Conservation (phyloP, 1,140 invertebrate species). For the Pseudomyrmex sp. region DNA sequence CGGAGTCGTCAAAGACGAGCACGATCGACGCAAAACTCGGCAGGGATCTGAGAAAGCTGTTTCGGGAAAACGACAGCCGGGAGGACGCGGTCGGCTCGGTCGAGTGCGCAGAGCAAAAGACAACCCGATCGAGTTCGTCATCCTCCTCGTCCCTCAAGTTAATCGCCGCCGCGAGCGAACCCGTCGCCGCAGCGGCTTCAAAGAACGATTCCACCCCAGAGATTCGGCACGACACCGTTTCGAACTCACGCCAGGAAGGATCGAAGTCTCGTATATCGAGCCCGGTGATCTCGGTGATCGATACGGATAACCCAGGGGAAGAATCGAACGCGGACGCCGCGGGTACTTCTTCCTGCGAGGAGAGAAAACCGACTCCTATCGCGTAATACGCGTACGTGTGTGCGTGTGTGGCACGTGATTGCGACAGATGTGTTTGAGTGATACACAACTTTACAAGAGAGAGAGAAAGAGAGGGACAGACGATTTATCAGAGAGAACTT, state of each 20-base stretch:
- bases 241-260: slow-evolving; percentile 50
- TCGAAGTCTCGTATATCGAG: slow-evolving; percentile 64
- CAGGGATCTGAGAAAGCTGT: slow-evolving; percentile 72
- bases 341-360: neutral
- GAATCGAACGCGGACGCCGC: slow-evolving; percentile 2
- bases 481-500: neutral
- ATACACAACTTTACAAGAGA: slow-evolving; percentile 4
- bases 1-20: slow-evolving; percentile 73
- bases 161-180: slow-evolving; percentile 10
- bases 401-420: slow-evolving; percentile 9
- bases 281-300: slow-evolving; percentile 61
- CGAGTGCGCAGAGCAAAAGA: slow-evolving; percentile 60
- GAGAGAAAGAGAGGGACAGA: neutral
- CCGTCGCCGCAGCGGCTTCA: neutral
- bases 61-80: slow-evolving; percentile 64
- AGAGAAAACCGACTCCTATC: slow-evolving; percentile 45
- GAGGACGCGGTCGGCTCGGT: slow-evolving; percentile 47
- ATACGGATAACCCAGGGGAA: slow-evolving; percentile 21
- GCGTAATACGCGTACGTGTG: neutral
- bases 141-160: slow-evolving; percentile 66
- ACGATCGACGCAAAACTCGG: slow-evolving; percentile 72
- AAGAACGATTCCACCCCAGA: slow-evolving; percentile 29
- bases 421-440: slow-evolving; percentile 11
- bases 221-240: neutral
- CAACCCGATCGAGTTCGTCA: slow-evolving; percentile 60